Evolutionary conservation across 2,113 vertebrate species (phyloP).

Genomic region (Coptodon rendalli): DNA sequence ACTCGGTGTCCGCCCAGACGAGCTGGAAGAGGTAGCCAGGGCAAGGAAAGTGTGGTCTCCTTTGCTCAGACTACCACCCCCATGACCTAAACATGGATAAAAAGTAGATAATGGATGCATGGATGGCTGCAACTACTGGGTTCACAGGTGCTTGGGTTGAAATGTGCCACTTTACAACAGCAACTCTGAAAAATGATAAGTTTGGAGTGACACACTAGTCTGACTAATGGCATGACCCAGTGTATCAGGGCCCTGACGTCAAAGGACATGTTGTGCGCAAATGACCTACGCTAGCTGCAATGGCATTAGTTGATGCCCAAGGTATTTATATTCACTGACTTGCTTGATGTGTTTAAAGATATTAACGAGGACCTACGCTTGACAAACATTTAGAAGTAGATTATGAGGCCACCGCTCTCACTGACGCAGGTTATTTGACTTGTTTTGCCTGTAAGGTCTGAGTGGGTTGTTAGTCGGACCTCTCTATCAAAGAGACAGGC

Average conservation of each 20-base stretch:
- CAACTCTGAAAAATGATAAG: neutral
- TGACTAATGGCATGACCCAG: neutral
- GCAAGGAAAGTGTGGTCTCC: neutral
- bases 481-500: neutral
- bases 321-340: neutral
- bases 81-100: neutral
- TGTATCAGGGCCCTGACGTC: neutral
- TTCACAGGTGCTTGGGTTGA: neutral
- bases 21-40: neutral
- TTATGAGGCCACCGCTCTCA: neutral
- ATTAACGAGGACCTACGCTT: neutral
- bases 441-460: neutral
- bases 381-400: neutral
- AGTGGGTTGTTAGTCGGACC: neutral
- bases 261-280: neutral
- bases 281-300: neutral
- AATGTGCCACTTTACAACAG: neutral
- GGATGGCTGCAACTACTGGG: neutral
- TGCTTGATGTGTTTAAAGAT: neutral
- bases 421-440: neutral
- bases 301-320: neutral
- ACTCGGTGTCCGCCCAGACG: neutral
- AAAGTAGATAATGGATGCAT: neutral
- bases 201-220: neutral
- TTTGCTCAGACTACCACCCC: neutral